These are phyloP conservation scores for Drosophila pruinosa DNA, from an alignment of 1,140 invertebrate species.

Conservation along the genomic window DNA sequence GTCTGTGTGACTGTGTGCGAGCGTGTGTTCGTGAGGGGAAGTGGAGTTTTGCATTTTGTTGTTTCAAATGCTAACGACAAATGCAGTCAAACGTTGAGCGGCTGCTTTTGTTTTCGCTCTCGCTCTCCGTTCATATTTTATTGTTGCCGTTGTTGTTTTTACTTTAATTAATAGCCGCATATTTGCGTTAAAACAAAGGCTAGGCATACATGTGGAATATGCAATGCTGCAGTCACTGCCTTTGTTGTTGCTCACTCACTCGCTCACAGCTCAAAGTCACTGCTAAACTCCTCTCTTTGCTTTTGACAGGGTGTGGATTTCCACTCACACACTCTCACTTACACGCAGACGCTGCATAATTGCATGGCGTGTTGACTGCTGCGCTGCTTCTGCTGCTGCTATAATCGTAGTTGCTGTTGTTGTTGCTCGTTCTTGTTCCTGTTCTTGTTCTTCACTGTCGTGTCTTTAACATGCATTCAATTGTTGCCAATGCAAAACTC, in stretches of 20 bases:
- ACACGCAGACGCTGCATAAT: slow-evolving; percentile 65
- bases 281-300: slow-evolving; percentile 39
- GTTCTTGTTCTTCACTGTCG: slow-evolving; percentile 38
- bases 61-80: slow-evolving; percentile 48
- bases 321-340: slow-evolving; percentile 39
- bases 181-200: slow-evolving; percentile 74
- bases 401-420: slow-evolving; percentile 7
- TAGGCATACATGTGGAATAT: slow-evolving; percentile 34
- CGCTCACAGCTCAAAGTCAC: slow-evolving; percentile 26
- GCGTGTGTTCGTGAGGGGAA: slow-evolving; percentile 49
- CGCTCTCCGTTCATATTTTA: neutral
- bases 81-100: slow-evolving; percentile 45
- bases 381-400: slow-evolving; percentile 1
- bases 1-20: no score
- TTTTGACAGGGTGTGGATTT: slow-evolving; percentile 71
- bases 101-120: slow-evolving; percentile 17
- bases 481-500: slow-evolving; percentile 41
- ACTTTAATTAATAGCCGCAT: slow-evolving; percentile 81
- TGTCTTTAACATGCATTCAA: slow-evolving; percentile 42
- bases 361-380: slow-evolving; percentile 53
- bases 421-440: slow-evolving; percentile 32
- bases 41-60: slow-evolving; percentile 52
- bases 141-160: slow-evolving; percentile 44
- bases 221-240: slow-evolving; percentile 36
- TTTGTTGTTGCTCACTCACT: slow-evolving; percentile 76